Percentiles rank a stretch among this genome's conserved stretches.
These are phyloP conservation scores for Lamellibrachia satsuma DNA, from an alignment of 2,888 invertebrate species.

Conservation along the genomic window DNA sequence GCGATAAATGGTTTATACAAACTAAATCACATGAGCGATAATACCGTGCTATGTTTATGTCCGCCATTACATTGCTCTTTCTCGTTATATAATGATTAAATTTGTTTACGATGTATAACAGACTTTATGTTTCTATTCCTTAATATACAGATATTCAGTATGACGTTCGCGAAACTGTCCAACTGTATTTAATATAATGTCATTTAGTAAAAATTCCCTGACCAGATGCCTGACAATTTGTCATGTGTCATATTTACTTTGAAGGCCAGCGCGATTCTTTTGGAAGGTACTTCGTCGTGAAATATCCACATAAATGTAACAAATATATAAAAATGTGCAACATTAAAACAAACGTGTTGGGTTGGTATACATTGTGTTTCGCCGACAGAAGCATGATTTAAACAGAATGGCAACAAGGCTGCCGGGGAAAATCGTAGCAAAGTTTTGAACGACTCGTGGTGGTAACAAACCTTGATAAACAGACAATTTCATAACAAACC, in stretches of 20 bases:
- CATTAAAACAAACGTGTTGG: neutral
- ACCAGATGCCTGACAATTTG: neutral
- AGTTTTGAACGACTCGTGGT: slow-evolving; percentile 2
- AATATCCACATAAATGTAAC: neutral
- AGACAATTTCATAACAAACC: neutral
- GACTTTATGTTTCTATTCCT: too few relatives aligned
- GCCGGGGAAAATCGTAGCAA: neutral
- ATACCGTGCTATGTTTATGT: neutral
- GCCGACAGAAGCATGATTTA: neutral
- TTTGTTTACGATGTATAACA: too few relatives aligned
- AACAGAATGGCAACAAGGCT: neutral
- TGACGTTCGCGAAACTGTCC: too few relatives aligned
- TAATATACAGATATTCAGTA: too few relatives aligned
- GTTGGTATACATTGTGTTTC: neutral
- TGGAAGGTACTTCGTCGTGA: slow-evolving; percentile 3
- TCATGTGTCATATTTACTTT: neutral
- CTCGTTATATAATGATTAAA: neutral
- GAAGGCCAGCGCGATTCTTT: neutral
- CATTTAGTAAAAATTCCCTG: neutral
- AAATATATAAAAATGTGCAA: neutral
- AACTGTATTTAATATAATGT: too few relatives aligned
- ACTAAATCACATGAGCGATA: neutral
- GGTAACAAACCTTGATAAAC: neutral
- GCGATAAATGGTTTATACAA: neutral
- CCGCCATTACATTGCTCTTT: neutral